These are phyloP conservation scores for Megaceryle torquata DNA, from an alignment of 2,113 vertebrate species.

Conservation along the genomic window DNA sequence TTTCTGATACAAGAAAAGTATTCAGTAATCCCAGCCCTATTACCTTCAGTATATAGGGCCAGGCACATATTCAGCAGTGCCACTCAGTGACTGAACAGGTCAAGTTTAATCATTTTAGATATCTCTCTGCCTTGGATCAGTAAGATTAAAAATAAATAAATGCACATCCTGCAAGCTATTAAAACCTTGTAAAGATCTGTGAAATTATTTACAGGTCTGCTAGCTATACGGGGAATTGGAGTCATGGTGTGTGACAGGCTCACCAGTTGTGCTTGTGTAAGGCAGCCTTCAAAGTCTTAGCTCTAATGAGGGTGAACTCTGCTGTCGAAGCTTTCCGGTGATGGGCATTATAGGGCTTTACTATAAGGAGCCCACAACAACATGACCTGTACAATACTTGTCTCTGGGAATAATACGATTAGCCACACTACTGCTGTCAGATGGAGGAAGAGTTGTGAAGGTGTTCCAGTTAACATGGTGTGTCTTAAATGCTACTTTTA, in stretches of 20 bases:
- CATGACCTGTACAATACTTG: background rate
- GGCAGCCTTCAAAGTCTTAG: constrained; percentile 1
- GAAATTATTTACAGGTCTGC: constrained; percentile 17
- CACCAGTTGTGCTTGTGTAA: background rate
- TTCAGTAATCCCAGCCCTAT: background rate
- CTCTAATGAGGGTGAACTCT: constrained; percentile 34
- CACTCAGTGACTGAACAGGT: background rate
- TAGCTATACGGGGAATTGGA: background rate
- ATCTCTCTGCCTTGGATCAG: background rate
- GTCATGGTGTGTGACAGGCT: background rate
- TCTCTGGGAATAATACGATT: constrained; percentile 16
- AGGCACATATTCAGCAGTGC: background rate
- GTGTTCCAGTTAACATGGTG: background rate
- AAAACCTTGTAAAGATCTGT: constrained; percentile 8
- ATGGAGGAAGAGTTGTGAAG: background rate
- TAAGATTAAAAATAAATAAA: constrained; percentile 15
- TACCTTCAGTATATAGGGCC: background rate
- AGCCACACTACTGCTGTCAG: background rate
- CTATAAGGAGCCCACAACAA: background rate
- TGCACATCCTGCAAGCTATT: background rate
- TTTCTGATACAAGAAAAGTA: background rate
- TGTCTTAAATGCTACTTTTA: background rate
- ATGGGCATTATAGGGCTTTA: constrained; percentile 7
- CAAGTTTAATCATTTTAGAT: background rate
- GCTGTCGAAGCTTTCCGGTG: background rate